phyloP scores from a whole-genome alignment of 2,797 vertebrate genomes.

The Crenichthys baileyi region DNA sequence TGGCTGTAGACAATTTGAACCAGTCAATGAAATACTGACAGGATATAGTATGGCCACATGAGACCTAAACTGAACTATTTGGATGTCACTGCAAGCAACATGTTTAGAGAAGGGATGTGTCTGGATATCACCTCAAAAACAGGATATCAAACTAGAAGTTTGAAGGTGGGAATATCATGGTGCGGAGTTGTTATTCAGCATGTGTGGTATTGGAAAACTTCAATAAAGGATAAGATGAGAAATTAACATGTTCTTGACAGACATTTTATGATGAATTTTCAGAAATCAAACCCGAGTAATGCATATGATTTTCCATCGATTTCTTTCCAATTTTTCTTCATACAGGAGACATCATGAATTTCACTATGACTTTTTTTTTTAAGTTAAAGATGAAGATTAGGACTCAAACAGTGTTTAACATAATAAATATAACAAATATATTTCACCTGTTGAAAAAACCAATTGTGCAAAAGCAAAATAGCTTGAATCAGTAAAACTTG shows the following conservation, averaged over 20 bases:
- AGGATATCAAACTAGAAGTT: neutral
- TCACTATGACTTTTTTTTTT: neutral
- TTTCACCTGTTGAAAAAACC: neutral
- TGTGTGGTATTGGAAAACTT: neutral
- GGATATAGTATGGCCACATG: neutral
- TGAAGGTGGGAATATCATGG: neutral
- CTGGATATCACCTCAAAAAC: neutral
- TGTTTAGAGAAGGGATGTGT: neutral
- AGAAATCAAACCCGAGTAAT: neutral
- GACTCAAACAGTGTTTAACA: neutral
- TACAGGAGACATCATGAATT: neutral
- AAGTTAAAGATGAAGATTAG: neutral
- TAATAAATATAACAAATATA: neutral
- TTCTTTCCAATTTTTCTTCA: neutral
- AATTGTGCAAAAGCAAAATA: neutral
- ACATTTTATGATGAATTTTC: neutral
- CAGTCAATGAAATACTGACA: neutral
- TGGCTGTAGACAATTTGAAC: neutral
- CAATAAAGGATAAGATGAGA: neutral
- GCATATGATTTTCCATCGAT: no score
- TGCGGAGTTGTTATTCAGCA: neutral
- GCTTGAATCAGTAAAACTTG: neutral
- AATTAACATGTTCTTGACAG: no score
- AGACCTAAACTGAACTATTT: neutral
- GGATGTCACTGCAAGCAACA: neutral